Base-by-base conservation (phyloP, 2,797 vertebrate genomes). In the Sternarchorhynchus goeldii region DNA sequence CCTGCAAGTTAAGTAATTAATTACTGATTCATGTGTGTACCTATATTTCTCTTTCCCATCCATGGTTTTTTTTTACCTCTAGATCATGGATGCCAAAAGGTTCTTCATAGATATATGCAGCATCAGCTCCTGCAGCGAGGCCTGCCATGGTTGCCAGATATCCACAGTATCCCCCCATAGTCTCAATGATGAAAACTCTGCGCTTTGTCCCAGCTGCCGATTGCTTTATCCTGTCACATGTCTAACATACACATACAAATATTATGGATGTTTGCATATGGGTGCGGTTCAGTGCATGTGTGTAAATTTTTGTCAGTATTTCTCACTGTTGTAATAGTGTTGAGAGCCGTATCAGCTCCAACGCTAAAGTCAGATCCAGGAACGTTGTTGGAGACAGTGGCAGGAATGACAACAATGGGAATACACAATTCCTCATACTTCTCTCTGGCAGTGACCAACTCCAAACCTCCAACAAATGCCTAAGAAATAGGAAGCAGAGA, bases 151-250 rank as follows among this genome's bases (percentile, higher is more conserved):
- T 98, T 79, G 97, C 96, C 85, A 99, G 86, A 88, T 99, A 98
- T n/a, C 97, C 97, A 0, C 97, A 98, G 88, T 93, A 97, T 75
- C 97, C 97, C 0, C 97, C 97, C 95, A 97, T 97, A 0, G 97
- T 99, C 91, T 99, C 97, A 0, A 98, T 94, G 73, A 99, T 95
- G 83, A 99, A 99, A 14, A 98, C 97, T 0, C 97, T 93, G 0
- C 96, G 94, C 87, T 98, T 99, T 76, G 97, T 98, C 58, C 97
- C 97, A 0, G 96, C 96, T 0, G 97, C 95, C 0, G 97, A 99
- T 90, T 98, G 96, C 85, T 99, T 99, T 89, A 99, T 96, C 83
- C 95, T 94, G 89, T 99, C 97, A 34, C 97, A 99, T 0, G 97
- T 98, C 97, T 99, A 34, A 60, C 74, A 64, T 16, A 68, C 55